Base-by-base conservation (phyloP, 2,888 invertebrate species). In the Branchipolynoe longqiensis region DNA sequence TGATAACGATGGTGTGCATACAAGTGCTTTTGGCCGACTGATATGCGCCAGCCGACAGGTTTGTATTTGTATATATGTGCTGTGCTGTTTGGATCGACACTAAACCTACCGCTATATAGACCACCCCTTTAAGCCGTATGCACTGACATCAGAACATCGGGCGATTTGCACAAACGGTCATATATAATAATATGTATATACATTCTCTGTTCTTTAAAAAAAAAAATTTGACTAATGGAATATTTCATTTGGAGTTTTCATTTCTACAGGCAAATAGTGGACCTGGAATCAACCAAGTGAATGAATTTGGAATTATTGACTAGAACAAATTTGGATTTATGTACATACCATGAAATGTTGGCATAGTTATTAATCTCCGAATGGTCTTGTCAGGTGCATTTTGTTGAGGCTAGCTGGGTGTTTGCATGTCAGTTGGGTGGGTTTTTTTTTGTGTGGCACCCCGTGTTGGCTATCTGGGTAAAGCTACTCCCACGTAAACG, bases 21-120 rank as follows among this genome's bases (percentile, higher is more conserved):
- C 25, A 62, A 31, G 25, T 62, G 1, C 8, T 62, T 62, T 62
- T n/a, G n/a, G 62, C 31, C n/a, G 25, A 14, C 4, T 31, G 62
- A n/a, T 25, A 31, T 12, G 38, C 18, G n/a, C 38, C 38, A 33
- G 38, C 25, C 25, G 8, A 73, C 73, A 73, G 73, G 73, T 73
- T 73, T 73, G 73, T 73, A 73, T 73, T 64, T 64, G 73, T 73
- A 73, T 73, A 73, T 69, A 38, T 73, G 41, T 38, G 73, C 14
- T 73, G 73, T 73, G 1, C 38, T 18, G 73, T 1, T 1, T 1
- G 31, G 28, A 31, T 31, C 3, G 12, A 4, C 62, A 28, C 2
- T 62, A 2, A 1, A 62, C 62, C 12, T 62, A 28, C 31, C 14
- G 2, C 62, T 62, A 28, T n/a, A 62, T 62, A 62, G 62, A 62